Base-by-base conservation (phyloP, 2,888 invertebrate species). In the Nysson spinosus region DNA sequence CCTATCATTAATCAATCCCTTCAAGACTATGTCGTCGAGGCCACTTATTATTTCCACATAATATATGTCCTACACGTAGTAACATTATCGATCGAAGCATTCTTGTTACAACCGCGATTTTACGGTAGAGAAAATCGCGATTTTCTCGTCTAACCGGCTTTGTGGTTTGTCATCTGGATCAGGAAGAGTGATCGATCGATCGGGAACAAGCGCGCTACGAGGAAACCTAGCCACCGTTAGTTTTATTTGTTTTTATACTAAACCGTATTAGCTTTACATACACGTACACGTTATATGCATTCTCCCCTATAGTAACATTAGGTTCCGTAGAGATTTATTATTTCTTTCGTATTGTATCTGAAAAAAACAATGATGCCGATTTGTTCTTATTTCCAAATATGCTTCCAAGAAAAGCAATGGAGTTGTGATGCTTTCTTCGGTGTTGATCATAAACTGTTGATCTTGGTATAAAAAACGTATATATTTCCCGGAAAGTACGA, bases 171-270 rank as follows among this genome's bases (percentile, higher is more conserved):
- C 67, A 37, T 54, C 24, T 35, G 26, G 58, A 63, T 63, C 63
- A 46, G 63, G 57, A 67, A 69, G 68, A 68, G 69, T 67, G 64
- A 68, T 64, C 52, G 46, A 52, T 67, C 40, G 70, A 69, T 58
- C 51, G 51, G 57, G 39, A 58, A 56, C 52, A 11, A 32, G 42
- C 30, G 16, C 52, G 17, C 28, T 34, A 58, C 46, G 46, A 68
- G 54, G 54, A 70, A 61, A 72, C 68, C 55, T 55, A 40, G 49
- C 17, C 44, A 11, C 47, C 52, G 60, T 60, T 52, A 42, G 42
- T 52, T 52, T 44, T 35, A 20, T 58, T 62, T 55, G 35, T 50
- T 52, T 64, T 51, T 43, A n/a, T 20, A 44, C n/a, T 12, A 4
- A 4, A 19, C 16, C 19, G 7, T 20, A 43, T 46, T 64, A 43